These are phyloP conservation scores for Poicephalus gulielmi DNA, from an alignment of 2,113 vertebrate species.

Conservation along the genomic window DNA sequence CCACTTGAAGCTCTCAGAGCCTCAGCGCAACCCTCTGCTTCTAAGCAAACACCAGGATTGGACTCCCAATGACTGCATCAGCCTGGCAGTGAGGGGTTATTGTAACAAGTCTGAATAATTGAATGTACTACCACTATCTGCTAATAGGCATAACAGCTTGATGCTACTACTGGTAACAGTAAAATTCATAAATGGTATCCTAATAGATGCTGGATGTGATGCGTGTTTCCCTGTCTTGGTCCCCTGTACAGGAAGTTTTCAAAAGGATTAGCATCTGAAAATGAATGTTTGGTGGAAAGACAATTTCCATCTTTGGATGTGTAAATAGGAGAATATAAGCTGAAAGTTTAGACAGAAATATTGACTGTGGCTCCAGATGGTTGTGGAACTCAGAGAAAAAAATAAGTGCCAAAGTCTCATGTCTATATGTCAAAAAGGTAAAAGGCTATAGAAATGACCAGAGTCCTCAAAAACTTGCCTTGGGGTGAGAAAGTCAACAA, in stretches of 20 bases:
- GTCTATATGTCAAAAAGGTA: not conserved
- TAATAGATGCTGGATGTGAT: not conserved
- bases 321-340: not conserved
- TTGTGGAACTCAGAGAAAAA: not conserved
- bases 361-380: not conserved
- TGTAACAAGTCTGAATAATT: accelerated
- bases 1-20: not conserved
- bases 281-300: not conserved
- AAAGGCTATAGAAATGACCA: not conserved
- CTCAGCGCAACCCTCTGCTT: not conserved
- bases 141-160: not conserved
- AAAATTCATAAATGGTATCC: not conserved
- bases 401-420: not conserved
- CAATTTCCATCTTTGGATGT: not conserved
- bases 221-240: not conserved
- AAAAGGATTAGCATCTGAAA: not conserved
- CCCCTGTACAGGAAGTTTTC: not conserved
- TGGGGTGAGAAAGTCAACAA: not conserved
- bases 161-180: not conserved
- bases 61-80: not conserved
- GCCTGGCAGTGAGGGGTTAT: not conserved
- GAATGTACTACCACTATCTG: not conserved
- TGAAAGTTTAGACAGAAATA: not conserved
- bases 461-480: conserved; percentile 9
- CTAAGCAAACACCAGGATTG: not conserved